Evolutionary conservation across 2,888 invertebrate genomes (phyloP).

Genomic region (Petrophora chlorosata): DNA sequence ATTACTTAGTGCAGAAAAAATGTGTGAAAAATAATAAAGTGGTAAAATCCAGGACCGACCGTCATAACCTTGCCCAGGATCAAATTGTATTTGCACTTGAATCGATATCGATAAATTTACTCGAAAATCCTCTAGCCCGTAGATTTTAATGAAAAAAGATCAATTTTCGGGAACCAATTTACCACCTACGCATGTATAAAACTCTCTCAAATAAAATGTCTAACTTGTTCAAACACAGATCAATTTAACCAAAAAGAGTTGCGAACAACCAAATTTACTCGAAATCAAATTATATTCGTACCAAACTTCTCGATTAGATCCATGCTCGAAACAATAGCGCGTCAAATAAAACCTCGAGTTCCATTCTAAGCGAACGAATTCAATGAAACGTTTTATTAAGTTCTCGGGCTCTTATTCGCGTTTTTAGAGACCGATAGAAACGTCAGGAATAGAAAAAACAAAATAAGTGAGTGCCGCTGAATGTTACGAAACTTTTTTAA

Average conservation of each 20-base stretch:
- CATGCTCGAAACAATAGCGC: slow-evolving; percentile 31
- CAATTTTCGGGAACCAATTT: no score
- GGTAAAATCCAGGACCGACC: no score
- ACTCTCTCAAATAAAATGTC: neutral
- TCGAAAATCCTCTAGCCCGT: no score
- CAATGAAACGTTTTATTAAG: slow-evolving; percentile 31
- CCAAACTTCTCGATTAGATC: slow-evolving; percentile 30
- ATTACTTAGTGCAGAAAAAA: no score
- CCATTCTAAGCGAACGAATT: slow-evolving; percentile 21
- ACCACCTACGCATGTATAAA: neutral
- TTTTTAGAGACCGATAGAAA: slow-evolving; percentile 23
- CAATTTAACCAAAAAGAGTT: slow-evolving; percentile 7
- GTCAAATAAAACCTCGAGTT: slow-evolving; percentile 29
- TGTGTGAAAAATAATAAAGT: no score
- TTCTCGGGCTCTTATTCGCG: slow-evolving; percentile 25
- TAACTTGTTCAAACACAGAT: slow-evolving; percentile 7
- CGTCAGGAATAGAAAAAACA: slow-evolving; percentile 12
- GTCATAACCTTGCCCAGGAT: no score
- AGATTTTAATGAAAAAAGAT: no score
- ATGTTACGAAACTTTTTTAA: slow-evolving; percentile 10
- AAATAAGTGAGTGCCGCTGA: slow-evolving; percentile 2
- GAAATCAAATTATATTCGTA: slow-evolving; percentile 21
- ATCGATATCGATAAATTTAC: no score
- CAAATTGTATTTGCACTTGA: no score
- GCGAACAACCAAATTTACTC: slow-evolving; percentile 3